Percentiles rank a stretch among this genome's conserved stretches.
Evolutionary conservation across 2,113 vertebrate species (phyloP).

Genomic region (Gymnarchus niloticus): DNA sequence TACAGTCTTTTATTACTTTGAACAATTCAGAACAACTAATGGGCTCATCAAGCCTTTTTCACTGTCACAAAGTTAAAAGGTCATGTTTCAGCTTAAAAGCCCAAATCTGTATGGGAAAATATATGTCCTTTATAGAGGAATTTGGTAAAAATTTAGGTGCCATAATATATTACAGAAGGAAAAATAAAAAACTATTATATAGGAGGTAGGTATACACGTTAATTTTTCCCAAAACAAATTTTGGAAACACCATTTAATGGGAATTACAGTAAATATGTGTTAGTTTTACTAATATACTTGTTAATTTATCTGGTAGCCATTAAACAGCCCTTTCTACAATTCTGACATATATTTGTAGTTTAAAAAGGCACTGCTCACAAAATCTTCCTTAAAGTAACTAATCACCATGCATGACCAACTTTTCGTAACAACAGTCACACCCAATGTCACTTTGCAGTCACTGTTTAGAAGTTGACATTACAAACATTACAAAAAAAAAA

Average conservation of each 20-base stretch:
- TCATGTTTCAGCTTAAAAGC: slow-evolving; percentile 24
- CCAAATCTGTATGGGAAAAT: slow-evolving; percentile 28
- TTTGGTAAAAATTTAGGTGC: slow-evolving; percentile 26
- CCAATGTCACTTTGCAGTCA: neutral
- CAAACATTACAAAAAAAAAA: neutral
- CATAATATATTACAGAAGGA: slow-evolving; percentile 13
- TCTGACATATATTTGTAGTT: slow-evolving; percentile 11
- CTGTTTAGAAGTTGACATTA: neutral
- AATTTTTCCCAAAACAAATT: slow-evolving; percentile 16
- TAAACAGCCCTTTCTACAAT: slow-evolving; percentile 25
- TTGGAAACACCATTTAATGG: slow-evolving; percentile 25
- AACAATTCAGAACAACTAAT: slow-evolving; percentile 14
- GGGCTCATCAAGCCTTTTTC: slow-evolving; percentile 11
- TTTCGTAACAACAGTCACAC: neutral
- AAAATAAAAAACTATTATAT: slow-evolving; percentile 19
- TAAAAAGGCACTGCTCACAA: slow-evolving; percentile 27
- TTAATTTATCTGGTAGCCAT: neutral
- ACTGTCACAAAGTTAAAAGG: slow-evolving; percentile 19
- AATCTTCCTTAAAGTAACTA: neutral
- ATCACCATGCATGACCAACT: neutral
- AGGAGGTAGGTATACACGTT: slow-evolving; percentile 26
- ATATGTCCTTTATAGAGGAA: slow-evolving; percentile 28
- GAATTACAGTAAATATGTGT: slow-evolving; percentile 4
- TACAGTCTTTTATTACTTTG: slow-evolving; percentile 15
- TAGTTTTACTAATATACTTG: slow-evolving; percentile 4